Evolutionary conservation across 2,888 invertebrate species (phyloP), one percentile per base, ranked within the genome.

Genomic region (Dolichomitus sp.): DNA sequence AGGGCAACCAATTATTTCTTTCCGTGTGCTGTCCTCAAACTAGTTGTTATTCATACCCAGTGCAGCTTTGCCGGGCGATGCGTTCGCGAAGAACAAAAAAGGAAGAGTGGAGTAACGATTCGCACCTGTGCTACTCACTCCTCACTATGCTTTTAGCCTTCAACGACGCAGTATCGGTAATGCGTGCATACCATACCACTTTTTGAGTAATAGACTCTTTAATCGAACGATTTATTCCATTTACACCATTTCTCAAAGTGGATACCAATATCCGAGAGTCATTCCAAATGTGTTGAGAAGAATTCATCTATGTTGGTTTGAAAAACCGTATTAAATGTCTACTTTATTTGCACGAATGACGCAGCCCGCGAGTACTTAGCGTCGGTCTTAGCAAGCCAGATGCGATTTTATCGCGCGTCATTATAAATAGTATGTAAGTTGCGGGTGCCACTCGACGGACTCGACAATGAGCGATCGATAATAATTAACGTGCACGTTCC

Each of bases 31-130:
- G 57, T 37, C 37, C 50, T 57, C 54, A 61, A 66, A 59, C 63
- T 37, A 30, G 68, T 78, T 78, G 81, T 78, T 81, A 74, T 78
- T 57, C 69, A 73, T 78, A 78, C 63, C 54, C 54, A 42, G 48
- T 9, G 68, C 50, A n/a, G 69, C 73, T 63, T 68, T 27, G 72
- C 72, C 52, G 59, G 40, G 40, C 42, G 33, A 7, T 40, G 17
- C 17, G 23, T 40, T 40, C 54, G 52, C 42, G 70, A n/a, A 59
- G 42, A n/a, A 30, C 42, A n/a, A 57, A 72, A 45, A 54, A 45
- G 48, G 17, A 40, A 50, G 30, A 50, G 11, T 23, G 17, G 48
- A 63, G 33, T 40, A 37, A 40, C 37, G 61, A 17, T 61, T 61
- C 19, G n/a, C 61, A 40, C 61, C 40, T 61, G 37, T 37, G 30